phyloP scores from a whole-genome alignment of 2,113 vertebrate species.

The Anarhynchus alexandrinus region DNA sequence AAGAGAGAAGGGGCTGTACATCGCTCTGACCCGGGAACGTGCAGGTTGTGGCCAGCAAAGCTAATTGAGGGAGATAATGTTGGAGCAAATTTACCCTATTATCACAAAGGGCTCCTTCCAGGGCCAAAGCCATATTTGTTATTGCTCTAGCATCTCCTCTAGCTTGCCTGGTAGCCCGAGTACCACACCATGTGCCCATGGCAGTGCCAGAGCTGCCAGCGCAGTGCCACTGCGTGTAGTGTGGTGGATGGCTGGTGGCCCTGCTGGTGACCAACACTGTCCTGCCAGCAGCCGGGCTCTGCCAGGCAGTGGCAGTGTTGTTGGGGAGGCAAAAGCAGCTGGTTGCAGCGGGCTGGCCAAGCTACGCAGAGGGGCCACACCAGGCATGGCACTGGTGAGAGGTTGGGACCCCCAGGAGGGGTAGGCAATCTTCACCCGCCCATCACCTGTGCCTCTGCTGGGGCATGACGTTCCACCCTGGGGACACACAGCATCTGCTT shows the following conservation, averaged over 20 bases:
- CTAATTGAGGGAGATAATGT: background rate
- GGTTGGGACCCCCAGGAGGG: background rate
- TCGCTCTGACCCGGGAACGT: fast-evolving
- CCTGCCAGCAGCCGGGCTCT: background rate
- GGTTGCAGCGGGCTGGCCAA: fast-evolving
- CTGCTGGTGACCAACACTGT: background rate
- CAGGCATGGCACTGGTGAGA: background rate
- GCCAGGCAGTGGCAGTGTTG: background rate
- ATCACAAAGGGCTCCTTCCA: background rate
- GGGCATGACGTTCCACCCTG: fast-evolving
- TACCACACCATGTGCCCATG: fast-evolving
- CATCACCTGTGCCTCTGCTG: fast-evolving
- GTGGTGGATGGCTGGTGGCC: fast-evolving
- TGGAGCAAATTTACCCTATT: background rate
- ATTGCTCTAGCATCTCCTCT: background rate
- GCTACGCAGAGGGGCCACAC: background rate
- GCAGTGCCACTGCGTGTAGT: fast-evolving
- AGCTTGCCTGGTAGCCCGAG: fast-evolving
- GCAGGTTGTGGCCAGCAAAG: background rate
- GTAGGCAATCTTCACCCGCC: background rate
- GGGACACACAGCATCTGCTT: background rate
- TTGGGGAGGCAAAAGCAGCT: background rate
- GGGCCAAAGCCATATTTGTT: background rate
- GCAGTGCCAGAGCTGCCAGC: background rate
- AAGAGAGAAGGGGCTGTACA: background rate